These are phyloP conservation scores for Chloroceryle aenea DNA, from an alignment of 2,113 vertebrate species.

Conservation along the genomic window DNA sequence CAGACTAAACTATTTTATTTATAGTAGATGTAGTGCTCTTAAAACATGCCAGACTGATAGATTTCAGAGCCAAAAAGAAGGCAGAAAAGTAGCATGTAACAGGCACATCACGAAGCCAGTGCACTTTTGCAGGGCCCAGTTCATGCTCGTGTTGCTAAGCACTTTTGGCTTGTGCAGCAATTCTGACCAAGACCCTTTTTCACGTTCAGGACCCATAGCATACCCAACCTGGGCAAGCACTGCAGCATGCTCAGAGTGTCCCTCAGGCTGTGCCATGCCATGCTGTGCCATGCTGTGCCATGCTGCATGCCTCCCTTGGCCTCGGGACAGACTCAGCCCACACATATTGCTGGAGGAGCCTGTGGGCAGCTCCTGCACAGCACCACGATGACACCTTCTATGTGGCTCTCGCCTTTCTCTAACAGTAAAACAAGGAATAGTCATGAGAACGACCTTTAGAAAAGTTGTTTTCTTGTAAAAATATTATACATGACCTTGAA, in stretches of 20 bases:
- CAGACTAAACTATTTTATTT: not conserved
- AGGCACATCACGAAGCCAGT: not conserved
- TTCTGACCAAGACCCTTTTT: not conserved
- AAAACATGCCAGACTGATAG: not conserved
- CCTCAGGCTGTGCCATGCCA: rapidly evolving
- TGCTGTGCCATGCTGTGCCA: not conserved
- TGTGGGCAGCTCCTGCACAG: rapidly evolving
- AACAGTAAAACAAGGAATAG: not conserved
- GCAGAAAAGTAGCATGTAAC: not conserved
- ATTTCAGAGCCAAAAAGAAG: not conserved
- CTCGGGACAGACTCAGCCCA: rapidly evolving
- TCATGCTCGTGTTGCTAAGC: not conserved
- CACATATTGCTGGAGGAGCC: rapidly evolving
- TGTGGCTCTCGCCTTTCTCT: not conserved
- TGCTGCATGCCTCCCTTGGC: rapidly evolving
- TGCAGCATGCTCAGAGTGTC: rapidly evolving
- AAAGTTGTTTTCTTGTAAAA: not conserved
- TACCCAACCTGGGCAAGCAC: rapidly evolving
- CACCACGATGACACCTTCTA: not conserved
- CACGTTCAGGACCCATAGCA: not conserved
- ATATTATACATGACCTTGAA: rapidly evolving
- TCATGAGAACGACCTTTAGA: not conserved
- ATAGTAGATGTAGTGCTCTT: not conserved
- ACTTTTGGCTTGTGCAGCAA: not conserved
- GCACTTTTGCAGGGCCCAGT: not conserved